Conservation (phyloP, 1,140 invertebrate genomes). For the Contarinia nasturtii region DNA sequence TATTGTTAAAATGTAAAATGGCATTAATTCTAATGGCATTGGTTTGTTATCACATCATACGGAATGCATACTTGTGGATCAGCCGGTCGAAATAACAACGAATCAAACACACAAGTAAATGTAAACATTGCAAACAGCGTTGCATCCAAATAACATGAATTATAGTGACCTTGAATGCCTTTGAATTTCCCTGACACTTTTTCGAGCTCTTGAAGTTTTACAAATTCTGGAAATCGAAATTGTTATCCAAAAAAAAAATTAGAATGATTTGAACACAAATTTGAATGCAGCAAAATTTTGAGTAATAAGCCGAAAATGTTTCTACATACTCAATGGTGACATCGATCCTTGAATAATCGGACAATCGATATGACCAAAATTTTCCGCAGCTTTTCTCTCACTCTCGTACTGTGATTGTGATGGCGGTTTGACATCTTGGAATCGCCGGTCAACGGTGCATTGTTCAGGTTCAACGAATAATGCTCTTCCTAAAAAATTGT, state of each 20-base stretch:
- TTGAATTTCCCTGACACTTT: constrained; percentile 53
- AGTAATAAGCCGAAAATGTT: neutral
- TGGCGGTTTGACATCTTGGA: constrained; percentile 31
- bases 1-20: constrained; percentile 12
- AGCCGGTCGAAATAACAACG: constrained; percentile 56
- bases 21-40: too few species aligned
- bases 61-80: constrained; percentile 33
- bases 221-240: too few species aligned
- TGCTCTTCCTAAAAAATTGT: too few species aligned
- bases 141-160: constrained; percentile 94
- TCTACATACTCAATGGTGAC: constrained; percentile 46
- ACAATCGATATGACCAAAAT: constrained; percentile 38
- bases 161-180: constrained; percentile 94
- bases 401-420: constrained; percentile 3
- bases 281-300: neutral
- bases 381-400: constrained; percentile 5
- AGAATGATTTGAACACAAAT: too few species aligned
- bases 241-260: too few species aligned
- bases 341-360: constrained; percentile 60
- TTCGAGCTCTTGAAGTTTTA: constrained; percentile 36
- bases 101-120: constrained; percentile 87
- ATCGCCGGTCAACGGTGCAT: constrained; percentile 58
- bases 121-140: constrained; percentile 95
- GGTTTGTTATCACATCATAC: too few species aligned
- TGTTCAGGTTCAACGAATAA: constrained; percentile 58